phyloP scores from a whole-genome alignment of 2,113 vertebrate genomes.

The Epinephelus lanceolatus region DNA sequence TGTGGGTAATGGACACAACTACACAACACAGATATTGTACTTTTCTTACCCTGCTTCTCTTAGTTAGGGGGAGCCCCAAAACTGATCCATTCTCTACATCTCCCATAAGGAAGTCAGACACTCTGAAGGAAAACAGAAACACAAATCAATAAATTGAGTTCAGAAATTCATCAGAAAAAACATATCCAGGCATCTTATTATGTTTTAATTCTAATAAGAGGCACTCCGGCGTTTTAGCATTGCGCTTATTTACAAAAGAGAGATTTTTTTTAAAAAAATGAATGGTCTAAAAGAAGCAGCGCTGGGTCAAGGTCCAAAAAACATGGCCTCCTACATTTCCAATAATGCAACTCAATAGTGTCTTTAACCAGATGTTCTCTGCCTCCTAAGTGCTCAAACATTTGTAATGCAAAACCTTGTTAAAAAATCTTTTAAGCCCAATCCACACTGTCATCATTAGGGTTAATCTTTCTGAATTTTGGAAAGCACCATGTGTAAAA shows the following conservation, averaged over 20 bases:
- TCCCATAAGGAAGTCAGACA: slow-evolving; percentile 99
- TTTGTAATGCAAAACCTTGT: neutral
- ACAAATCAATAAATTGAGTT: neutral
- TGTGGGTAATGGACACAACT: neutral
- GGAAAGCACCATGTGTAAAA: neutral
- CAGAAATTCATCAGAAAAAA: neutral
- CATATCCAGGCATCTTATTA: neutral
- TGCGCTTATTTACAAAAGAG: no score
- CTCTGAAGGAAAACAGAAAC: slow-evolving; percentile 82
- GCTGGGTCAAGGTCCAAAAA: neutral
- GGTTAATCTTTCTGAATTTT: neutral
- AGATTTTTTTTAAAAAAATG: neutral
- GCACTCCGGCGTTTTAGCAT: no score
- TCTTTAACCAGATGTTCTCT: neutral
- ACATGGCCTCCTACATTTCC: neutral
- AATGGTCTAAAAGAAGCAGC: neutral
- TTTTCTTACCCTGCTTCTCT: slow-evolving; percentile 90
- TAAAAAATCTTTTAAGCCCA: neutral
- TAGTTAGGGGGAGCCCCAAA: slow-evolving; percentile 92
- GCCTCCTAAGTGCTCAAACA: neutral
- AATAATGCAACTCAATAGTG: neutral
- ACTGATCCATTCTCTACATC: slow-evolving; percentile 96
- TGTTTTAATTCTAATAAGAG: neutral
- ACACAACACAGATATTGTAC: neutral
- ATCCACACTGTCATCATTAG: neutral